Conservation (phyloP, 2,888 invertebrate genomes). For the Liposcelis brunnea region DNA sequence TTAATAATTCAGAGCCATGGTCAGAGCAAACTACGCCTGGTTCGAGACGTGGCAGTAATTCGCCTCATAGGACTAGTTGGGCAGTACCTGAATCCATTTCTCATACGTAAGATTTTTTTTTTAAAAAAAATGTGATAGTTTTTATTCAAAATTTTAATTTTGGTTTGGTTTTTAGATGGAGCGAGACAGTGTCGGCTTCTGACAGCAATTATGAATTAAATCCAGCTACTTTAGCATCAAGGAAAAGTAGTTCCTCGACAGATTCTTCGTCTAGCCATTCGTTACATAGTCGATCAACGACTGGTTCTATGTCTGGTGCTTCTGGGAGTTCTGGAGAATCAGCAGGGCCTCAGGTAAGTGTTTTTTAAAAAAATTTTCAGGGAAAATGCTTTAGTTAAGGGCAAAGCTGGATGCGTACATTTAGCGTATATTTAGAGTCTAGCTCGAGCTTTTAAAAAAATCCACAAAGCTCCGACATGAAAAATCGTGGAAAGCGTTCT, state of each 20-base stretch:
- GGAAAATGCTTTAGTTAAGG: background rate
- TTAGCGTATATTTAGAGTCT: too few relatives aligned
- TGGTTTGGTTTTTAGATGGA: slow-evolving; percentile 16
- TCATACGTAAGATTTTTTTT: slow-evolving; percentile 3
- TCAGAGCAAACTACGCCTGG: slow-evolving; percentile 4
- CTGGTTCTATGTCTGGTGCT: slow-evolving; percentile 29
- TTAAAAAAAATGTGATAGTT: background rate
- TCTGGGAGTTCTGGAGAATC: slow-evolving; percentile 26
- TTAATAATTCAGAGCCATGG: background rate
- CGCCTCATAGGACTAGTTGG: background rate
- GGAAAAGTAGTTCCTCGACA: slow-evolving; percentile 41
- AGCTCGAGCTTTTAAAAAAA: too few relatives aligned
- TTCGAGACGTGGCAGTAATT: slow-evolving; percentile 1
- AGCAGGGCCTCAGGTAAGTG: slow-evolving; percentile 13
- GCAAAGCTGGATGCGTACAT: too few relatives aligned
- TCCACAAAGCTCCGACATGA: too few relatives aligned
- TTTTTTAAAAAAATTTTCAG: slow-evolving; percentile 8
- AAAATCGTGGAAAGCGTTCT: too few relatives aligned
- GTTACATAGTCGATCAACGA: slow-evolving; percentile 36
- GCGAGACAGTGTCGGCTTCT: slow-evolving; percentile 17
- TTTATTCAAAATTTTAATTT: background rate
- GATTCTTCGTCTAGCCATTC: slow-evolving; percentile 39
- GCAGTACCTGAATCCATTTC: background rate
- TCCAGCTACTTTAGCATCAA: slow-evolving; percentile 29
- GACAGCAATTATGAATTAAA: slow-evolving; percentile 21